A percentile compares a stretch with the other conserved stretches of the same genome.
Evolutionary conservation across 2,888 invertebrate genomes (phyloP).

Genomic region (Plebejus anna): DNA sequence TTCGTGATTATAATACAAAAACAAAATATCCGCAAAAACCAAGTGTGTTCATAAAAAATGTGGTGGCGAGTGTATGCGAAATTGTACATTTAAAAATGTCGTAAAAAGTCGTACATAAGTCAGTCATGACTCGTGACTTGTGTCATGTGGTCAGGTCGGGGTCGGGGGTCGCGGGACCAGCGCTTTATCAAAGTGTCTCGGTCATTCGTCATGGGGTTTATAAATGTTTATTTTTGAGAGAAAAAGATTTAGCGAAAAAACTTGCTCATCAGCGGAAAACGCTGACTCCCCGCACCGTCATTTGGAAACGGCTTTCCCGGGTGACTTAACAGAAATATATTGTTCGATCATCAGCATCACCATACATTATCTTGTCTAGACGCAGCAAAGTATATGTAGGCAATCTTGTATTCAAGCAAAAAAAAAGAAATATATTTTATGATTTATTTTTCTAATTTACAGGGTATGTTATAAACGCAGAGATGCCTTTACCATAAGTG

Average conservation of each 20-base stretch:
- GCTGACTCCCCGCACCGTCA: not conserved
- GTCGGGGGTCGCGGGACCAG: not conserved
- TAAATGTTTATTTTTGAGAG: slow-evolving; percentile 14
- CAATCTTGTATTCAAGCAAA: too few species aligned
- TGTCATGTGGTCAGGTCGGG: not conserved
- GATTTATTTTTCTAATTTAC: too few species aligned
- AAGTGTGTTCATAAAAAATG: too few species aligned
- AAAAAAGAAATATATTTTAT: too few species aligned
- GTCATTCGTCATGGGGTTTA: not conserved
- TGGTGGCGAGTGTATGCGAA: too few species aligned
- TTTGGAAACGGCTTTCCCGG: slow-evolving; percentile 6
- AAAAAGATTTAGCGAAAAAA: not conserved
- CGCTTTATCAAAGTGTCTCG: not conserved
- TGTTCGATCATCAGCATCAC: not conserved
- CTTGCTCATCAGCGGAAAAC: not conserved
- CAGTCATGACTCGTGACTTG: too few species aligned
- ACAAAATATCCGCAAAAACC: too few species aligned
- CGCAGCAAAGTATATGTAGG: too few species aligned
- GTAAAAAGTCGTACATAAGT: not conserved
- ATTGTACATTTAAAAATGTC: not conserved
- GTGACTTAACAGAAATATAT: slow-evolving; percentile 14
- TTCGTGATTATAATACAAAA: too few species aligned
- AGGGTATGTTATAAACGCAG: too few species aligned
- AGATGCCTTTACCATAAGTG: too few species aligned
- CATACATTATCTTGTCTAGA: not conserved